Conservation (phyloP, 2,113 vertebrate genomes). For the Cinclus cinclus region DNA sequence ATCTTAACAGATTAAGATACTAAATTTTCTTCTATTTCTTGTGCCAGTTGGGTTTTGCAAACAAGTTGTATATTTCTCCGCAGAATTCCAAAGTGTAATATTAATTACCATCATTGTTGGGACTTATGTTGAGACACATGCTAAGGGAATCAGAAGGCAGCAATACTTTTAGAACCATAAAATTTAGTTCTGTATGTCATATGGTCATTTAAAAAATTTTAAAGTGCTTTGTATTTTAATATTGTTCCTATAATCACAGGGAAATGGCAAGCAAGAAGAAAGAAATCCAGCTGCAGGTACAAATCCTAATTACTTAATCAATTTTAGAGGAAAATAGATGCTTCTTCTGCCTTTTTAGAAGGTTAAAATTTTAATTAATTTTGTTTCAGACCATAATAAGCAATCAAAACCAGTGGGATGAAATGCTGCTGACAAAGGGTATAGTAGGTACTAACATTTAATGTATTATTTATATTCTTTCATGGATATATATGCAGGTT, state of each 20-base stretch:
- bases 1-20: background rate
- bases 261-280: constrained; percentile 74
- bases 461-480: background rate
- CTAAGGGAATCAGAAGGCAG: background rate
- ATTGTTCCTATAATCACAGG: background rate
- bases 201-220: background rate
- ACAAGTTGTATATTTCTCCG: background rate
- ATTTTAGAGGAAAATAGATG: background rate
- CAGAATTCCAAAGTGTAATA: background rate
- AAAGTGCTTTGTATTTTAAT: background rate
- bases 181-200: background rate
- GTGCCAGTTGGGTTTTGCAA: background rate
- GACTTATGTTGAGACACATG: background rate
- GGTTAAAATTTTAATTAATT: background rate
- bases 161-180: background rate
- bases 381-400: constrained; percentile 58
- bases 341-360: background rate
- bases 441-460: constrained; percentile 69
- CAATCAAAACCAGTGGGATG: constrained; percentile 69
- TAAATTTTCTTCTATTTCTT: background rate
- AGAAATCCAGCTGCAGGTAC: constrained; percentile 74
- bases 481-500: background rate
- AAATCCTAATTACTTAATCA: background rate
- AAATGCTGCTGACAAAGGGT: constrained; percentile 73
- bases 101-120: background rate